These are phyloP conservation scores for Ormyrus thymus DNA, from an alignment of 2,888 invertebrate genomes.

Conservation along the genomic window DNA sequence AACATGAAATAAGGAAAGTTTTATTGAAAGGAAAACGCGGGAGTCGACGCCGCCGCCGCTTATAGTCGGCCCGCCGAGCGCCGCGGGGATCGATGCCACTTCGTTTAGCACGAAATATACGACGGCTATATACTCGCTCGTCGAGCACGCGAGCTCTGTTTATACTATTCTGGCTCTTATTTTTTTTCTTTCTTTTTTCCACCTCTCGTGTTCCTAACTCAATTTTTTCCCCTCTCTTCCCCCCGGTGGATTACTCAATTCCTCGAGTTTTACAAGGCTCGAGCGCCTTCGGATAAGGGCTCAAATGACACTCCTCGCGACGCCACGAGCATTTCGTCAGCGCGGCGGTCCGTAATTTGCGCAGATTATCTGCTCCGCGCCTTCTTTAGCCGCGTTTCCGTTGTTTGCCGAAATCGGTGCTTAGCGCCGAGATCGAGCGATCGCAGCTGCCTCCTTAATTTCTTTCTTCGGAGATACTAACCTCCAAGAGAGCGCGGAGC, in stretches of 20 bases:
- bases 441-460: too few species aligned
- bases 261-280: neutral
- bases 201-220: neutral
- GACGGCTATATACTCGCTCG: neutral
- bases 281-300: constrained; percentile 22
- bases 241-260: neutral
- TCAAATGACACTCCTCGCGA: constrained; percentile 10
- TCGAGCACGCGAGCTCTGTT: too few species aligned
- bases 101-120: constrained; percentile 28
- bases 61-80: neutral
- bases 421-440: too few species aligned
- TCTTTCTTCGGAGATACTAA: too few species aligned
- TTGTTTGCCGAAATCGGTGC: too few species aligned
- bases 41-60: neutral
- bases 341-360: too few species aligned
- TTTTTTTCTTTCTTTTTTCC: constrained; percentile 4
- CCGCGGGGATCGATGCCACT: constrained; percentile 36
- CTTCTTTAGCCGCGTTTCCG: too few species aligned
- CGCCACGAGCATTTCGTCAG: neutral
- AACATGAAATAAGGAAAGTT: constrained; percentile 29
- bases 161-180: neutral
- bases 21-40: constrained; percentile 27
- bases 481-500: too few species aligned
- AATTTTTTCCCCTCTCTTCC: neutral
- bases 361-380: too few species aligned